Base-by-base conservation (phyloP, 2,888 invertebrate species). In the Labia minor region DNA sequence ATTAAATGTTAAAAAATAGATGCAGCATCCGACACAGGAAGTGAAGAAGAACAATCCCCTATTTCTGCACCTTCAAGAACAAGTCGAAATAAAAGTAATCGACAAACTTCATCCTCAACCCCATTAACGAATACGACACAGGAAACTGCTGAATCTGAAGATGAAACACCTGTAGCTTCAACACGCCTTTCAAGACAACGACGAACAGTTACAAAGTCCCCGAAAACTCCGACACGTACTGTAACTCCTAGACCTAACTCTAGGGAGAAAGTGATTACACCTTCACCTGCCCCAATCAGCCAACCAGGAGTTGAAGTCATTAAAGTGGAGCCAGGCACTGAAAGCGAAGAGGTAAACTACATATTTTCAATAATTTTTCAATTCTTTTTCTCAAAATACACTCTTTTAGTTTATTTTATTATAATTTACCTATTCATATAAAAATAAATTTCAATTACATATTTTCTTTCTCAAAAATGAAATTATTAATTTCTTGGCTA, bases 341-440 rank as follows among this genome's bases (percentile, higher is more conserved):
- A 82, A 61, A 80, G 79, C 62, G 81, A 81, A 63, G 81, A 80
- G 14, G 81, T 81, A 21, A 78, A 78, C 37, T n/a, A n/a, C n/a
- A n/a, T n/a, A n/a, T n/a, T n/a, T n/a, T n/a, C n/a, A n/a, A n/a
- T n/a, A n/a, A n/a, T n/a, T n/a, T n/a, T 11, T 33, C 11, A 33
- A 33, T 33, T 33, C 11, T 33, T 33, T 33, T 33, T 33, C 11
- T 33, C 11, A 8, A 16, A 67, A 62, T 3, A 18, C n/a, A n/a
- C n/a, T n/a, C 21, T 64, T 37, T 68, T 67, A 33, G 68, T 66
- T 65, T 70, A 70, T 11, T 33, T 33, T 11, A 33, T 33, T 8
- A 33, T 33, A 8, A 33, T 33, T 6, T 33, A n/a, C 33, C 33
- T 33, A 33, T 8, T 33, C 33, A 8, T 33, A 33, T 33, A 33